These are phyloP conservation scores for Lasiurus borealis DNA, from an alignment of 2,113 vertebrate species.

Conservation along the genomic window DNA sequence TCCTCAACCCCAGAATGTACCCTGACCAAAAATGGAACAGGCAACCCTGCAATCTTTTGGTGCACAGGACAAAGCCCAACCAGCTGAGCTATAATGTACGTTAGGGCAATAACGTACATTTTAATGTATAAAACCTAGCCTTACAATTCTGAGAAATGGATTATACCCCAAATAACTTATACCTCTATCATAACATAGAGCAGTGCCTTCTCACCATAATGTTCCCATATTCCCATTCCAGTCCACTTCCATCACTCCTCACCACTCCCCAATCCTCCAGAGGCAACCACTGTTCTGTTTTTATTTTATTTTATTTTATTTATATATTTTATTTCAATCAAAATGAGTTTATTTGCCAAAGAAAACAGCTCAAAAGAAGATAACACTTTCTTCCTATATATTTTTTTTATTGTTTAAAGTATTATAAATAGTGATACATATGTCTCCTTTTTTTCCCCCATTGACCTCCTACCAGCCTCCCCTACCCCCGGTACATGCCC, in stretches of 20 bases:
- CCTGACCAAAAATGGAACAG: no score
- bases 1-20: no score
- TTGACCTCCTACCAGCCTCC: no score
- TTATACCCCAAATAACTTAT: not conserved
- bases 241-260: not conserved
- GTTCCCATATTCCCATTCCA: not conserved
- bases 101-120: not conserved
- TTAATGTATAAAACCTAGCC: not conserved
- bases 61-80: no score
- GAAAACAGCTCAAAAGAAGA: not conserved
- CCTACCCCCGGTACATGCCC: no score
- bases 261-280: no score
- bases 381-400: not conserved
- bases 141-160: not conserved
- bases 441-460: no score
- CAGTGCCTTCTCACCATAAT: not conserved
- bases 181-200: not conserved
- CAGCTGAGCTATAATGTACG: no score
- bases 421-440: no score
- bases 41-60: no score
- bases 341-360: conserved; percentile 10
- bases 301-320: not conserved
- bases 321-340: not conserved
- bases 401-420: not conserved
- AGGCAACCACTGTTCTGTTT: not conserved